Evolutionary conservation across 2,888 invertebrate genomes (phyloP).

Genomic region (Rhingia campestris): DNA sequence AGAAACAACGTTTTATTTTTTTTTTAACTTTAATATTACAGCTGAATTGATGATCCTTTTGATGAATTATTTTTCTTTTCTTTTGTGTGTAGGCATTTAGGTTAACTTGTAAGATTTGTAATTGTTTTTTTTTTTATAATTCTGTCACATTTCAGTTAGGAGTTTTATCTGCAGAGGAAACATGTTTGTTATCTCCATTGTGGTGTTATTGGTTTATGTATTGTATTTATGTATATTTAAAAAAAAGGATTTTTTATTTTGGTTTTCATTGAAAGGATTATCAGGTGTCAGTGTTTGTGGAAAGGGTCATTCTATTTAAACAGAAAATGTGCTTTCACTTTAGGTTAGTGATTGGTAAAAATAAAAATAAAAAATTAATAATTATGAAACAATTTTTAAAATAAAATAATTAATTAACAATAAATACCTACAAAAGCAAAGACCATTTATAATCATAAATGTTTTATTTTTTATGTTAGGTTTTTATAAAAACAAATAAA

Average conservation of each 20-base stretch:
- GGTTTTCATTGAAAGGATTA: constrained; percentile 58
- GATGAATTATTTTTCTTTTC: constrained; percentile 43
- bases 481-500: constrained; percentile 44
- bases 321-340: constrained; percentile 71
- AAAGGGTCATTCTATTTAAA: constrained; percentile 70
- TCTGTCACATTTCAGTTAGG: constrained; percentile 29
- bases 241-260: constrained; percentile 17
- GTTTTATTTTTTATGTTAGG: constrained; percentile 49
- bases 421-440: constrained; percentile 37
- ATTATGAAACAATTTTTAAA: constrained; percentile 7
- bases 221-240: constrained; percentile 51
- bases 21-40: constrained; percentile 31
- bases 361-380: constrained; percentile 14
- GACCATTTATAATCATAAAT: constrained; percentile 58
- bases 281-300: constrained; percentile 64
- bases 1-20: constrained; percentile 30
- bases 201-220: constrained; percentile 71
- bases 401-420: constrained; percentile 18
- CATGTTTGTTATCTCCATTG: constrained; percentile 36
- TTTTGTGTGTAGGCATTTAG: constrained; percentile 27
- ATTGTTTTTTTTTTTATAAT: constrained; percentile 1
- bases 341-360: constrained; percentile 67
- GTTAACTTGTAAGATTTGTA: constrained; percentile 14
- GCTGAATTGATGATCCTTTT: constrained; percentile 75
- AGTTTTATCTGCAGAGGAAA: constrained; percentile 26